A percentile compares a stretch with the other conserved stretches of the same genome.
Conservation (phyloP, 1,140 invertebrate species). For the Pomacea maculata region DNA sequence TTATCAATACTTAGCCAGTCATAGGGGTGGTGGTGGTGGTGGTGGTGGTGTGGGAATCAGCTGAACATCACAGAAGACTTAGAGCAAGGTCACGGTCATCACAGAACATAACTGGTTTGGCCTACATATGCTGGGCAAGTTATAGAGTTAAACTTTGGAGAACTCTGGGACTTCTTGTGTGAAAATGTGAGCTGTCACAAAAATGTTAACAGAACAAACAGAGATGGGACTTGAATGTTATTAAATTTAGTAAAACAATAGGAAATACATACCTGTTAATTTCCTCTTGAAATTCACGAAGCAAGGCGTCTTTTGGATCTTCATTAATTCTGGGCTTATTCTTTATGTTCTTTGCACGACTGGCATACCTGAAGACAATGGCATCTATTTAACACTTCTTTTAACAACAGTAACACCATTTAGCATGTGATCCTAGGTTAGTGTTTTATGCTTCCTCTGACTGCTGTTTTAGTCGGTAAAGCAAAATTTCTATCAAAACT, state of each 20-base stretch:
- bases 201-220: too few relatives aligned
- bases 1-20: too few relatives aligned
- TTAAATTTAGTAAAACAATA: too few relatives aligned
- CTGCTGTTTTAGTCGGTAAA: background rate
- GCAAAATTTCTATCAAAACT: background rate
- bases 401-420: background rate
- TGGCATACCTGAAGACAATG: conserved; percentile 77
- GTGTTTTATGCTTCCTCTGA: background rate
- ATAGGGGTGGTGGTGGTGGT: too few relatives aligned
- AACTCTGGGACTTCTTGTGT: background rate
- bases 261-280: conserved; percentile 70
- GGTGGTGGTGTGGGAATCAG: too few relatives aligned
- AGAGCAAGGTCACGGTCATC: too few relatives aligned
- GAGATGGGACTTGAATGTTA: too few relatives aligned
- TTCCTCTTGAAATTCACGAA: conserved; percentile 88
- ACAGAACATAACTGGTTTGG: too few relatives aligned
- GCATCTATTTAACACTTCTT: background rate
- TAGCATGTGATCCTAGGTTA: background rate
- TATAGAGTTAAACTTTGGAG: too few relatives aligned
- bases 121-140: too few relatives aligned
- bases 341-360: conserved; percentile 95
- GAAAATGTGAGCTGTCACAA: too few relatives aligned
- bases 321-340: conserved; percentile 96
- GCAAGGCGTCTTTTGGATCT: conserved; percentile 88
- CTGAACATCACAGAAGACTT: too few relatives aligned